Conservation (phyloP, 2,113 vertebrate species). For the Nansenia antarctica region DNA sequence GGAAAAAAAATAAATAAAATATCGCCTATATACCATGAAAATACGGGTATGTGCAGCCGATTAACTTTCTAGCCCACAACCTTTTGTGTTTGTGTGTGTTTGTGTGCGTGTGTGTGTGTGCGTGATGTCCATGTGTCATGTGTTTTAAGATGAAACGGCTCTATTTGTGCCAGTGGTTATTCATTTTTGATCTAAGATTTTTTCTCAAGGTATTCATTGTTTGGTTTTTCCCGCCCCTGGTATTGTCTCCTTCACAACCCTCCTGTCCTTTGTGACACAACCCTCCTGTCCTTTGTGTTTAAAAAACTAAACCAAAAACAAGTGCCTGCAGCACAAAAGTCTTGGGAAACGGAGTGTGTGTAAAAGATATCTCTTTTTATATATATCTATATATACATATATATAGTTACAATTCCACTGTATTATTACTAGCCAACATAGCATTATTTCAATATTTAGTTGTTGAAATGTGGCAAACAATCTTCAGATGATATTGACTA, state of each 20-base stretch:
- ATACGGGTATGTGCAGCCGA: conserved; percentile 70
- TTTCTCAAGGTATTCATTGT: conserved; percentile 25
- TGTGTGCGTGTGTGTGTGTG: conserved; percentile 69
- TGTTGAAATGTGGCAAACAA: too few species aligned
- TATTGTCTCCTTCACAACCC: conserved; percentile 20
- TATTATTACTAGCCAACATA: not conserved
- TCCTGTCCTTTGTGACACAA: not conserved
- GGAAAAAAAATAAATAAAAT: conserved; percentile 56
- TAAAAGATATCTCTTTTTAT: not conserved
- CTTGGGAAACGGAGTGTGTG: not conserved
- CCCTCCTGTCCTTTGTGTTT: not conserved
- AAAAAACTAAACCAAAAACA: too few species aligned
- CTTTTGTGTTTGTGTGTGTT: too few species aligned
- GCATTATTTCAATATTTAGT: too few species aligned
- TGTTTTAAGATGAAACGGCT: conserved; percentile 28
- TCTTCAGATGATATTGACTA: too few species aligned
- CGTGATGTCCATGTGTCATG: conserved; percentile 60
- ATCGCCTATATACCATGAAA: conserved; percentile 73
- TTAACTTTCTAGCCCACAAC: conserved; percentile 56
- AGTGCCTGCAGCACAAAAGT: conserved; percentile 1
- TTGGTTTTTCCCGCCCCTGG: conserved; percentile 6
- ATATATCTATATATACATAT: not conserved
- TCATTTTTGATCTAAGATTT: conserved; percentile 19
- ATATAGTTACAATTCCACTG: not conserved
- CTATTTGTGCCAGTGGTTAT: conserved; percentile 34